Conservation (phyloP, 2,797 vertebrate genomes). For the Enteromius unitaeniatus region DNA sequence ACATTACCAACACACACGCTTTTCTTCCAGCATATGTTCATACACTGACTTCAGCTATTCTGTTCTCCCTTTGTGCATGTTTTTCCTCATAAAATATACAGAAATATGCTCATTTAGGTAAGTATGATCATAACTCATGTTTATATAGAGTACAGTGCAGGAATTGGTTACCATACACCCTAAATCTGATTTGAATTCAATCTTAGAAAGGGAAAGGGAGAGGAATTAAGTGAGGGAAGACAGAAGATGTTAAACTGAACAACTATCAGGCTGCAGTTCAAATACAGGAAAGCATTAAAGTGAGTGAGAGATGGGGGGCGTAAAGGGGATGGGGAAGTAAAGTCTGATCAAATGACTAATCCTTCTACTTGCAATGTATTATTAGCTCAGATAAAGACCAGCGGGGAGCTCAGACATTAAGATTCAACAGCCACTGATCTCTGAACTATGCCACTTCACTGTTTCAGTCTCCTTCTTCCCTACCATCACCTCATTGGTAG, state of each 20-base stretch:
- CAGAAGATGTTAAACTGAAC: constrained; percentile 5
- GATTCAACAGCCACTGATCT: constrained; percentile 39
- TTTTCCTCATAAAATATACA: neutral
- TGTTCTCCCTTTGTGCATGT: neutral
- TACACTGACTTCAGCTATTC: neutral
- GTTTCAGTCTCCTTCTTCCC: constrained; percentile 31
- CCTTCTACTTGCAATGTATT: constrained; percentile 22
- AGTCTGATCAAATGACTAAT: constrained; percentile 34
- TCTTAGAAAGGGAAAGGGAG: neutral
- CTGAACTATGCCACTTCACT: constrained; percentile 33
- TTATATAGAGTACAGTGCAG: neutral
- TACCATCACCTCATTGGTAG: constrained; percentile 51
- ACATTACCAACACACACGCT: neutral
- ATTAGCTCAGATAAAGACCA: constrained; percentile 20
- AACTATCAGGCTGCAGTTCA: neutral
- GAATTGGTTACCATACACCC: neutral
- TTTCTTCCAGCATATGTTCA: neutral
- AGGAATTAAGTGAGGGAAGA: neutral
- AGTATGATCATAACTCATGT: neutral
- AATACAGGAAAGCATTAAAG: constrained; percentile 3
- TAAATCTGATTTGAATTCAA: neutral
- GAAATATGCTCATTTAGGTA: neutral
- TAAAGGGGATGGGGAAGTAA: neutral
- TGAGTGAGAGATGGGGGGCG: neutral
- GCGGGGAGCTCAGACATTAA: constrained; percentile 36